Conservation (phyloP, 2,888 invertebrate genomes). For the Drosophila trichaetosa region DNA sequence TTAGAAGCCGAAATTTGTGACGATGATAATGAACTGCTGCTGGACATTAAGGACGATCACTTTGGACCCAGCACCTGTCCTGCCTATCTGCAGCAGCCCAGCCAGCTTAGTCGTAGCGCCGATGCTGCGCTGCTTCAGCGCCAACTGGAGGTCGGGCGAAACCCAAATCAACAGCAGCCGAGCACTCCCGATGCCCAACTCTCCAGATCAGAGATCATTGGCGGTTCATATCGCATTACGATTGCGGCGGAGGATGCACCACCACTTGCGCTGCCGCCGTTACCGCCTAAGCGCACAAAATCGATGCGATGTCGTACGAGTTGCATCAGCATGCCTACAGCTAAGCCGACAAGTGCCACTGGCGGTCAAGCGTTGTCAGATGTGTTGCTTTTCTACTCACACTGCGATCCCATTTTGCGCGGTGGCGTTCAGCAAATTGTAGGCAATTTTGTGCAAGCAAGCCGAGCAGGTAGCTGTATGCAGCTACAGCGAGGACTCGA, state of each 20-base stretch:
- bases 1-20: conserved; percentile 43
- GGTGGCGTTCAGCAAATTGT: conserved; percentile 84
- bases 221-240: conserved; percentile 58
- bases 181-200: conserved; percentile 50
- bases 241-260: conserved; percentile 73
- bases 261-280: conserved; percentile 66
- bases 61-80: conserved; percentile 86
- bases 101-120: conserved; percentile 79
- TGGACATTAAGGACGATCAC: conserved; percentile 88
- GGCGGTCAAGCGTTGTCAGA: conserved; percentile 72
- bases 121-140: conserved; percentile 76
- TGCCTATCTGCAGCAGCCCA: conserved; percentile 70
- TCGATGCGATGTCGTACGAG: conserved; percentile 71
- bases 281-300: conserved; percentile 81
- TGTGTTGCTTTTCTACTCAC: conserved; percentile 83
- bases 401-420: conserved; percentile 84
- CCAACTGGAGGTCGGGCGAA: conserved; percentile 37
- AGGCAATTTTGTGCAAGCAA: conserved; percentile 83
- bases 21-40: conserved; percentile 79
- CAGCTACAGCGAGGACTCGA: conserved; percentile 65
- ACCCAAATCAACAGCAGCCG: conserved; percentile 33
- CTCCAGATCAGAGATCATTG: conserved; percentile 83
- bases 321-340: conserved; percentile 1
- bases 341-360: conserved; percentile 5
- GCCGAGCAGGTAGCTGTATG: conserved; percentile 57